These are phyloP conservation scores for Mechanitis messenoides DNA, from an alignment of 2,888 invertebrate species.

Conservation along the genomic window DNA sequence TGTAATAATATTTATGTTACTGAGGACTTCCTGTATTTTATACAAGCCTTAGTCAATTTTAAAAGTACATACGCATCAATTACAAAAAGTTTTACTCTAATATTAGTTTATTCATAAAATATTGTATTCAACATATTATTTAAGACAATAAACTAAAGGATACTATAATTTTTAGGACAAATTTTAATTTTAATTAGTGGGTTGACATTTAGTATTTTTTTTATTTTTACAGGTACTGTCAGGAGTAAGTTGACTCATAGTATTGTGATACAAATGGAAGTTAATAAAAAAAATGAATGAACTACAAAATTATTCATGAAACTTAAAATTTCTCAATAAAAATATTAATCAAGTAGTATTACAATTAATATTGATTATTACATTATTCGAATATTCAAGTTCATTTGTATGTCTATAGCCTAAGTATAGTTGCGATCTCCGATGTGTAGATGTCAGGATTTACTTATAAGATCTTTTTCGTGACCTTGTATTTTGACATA, in stretches of 20 bases:
- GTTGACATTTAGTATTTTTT: conserved; percentile 2
- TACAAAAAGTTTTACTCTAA: background rate
- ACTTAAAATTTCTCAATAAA: conserved; percentile 5
- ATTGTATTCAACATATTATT: background rate
- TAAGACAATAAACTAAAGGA: too few relatives aligned
- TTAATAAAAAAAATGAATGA: conserved; percentile 37
- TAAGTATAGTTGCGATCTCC: conserved; percentile 71
- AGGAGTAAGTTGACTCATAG: conserved; percentile 43
- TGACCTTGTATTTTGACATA: conserved; percentile 9
- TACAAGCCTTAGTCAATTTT: background rate
- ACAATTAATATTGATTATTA: background rate
- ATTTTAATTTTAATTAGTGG: background rate
- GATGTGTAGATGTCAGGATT: conserved; percentile 50
- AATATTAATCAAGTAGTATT: background rate
- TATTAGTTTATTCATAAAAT: too few relatives aligned
- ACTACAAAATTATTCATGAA: conserved; percentile 32
- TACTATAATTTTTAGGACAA: background rate
- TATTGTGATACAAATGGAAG: conserved; percentile 58
- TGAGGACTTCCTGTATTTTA: conserved; percentile 3
- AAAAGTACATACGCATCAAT: too few relatives aligned
- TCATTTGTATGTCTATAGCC: conserved; percentile 43
- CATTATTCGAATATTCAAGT: conserved; percentile 1
- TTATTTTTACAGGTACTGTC: conserved; percentile 33
- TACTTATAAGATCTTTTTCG: conserved; percentile 29
- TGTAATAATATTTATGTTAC: conserved; percentile 6